Evolutionary conservation across 2,888 invertebrate genomes (phyloP).

Genomic region (Cyaniris semiargus): DNA sequence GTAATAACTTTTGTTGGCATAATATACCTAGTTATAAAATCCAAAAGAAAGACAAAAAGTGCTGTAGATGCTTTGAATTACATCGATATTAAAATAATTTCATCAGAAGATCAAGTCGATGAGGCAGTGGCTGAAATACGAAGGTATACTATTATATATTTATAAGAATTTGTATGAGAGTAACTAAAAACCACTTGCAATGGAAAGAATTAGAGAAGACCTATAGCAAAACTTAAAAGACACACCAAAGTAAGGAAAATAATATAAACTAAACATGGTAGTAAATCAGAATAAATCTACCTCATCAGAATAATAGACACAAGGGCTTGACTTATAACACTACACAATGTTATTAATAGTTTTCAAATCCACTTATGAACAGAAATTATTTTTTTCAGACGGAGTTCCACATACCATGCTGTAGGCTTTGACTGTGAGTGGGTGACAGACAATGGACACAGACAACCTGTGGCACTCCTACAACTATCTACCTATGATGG

Average conservation of each 20-base stretch:
- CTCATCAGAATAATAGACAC: neutral
- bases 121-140: slow-evolving; percentile 54
- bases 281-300: too few relatives aligned
- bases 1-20: slow-evolving; percentile 52
- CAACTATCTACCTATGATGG: slow-evolving; percentile 87
- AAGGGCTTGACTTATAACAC: neutral
- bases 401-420: slow-evolving; percentile 66
- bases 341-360: neutral
- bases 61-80: slow-evolving; percentile 56
- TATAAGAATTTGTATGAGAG: neutral
- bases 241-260: too few relatives aligned
- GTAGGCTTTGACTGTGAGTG: slow-evolving; percentile 92
- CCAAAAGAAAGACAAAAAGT: slow-evolving; percentile 44
- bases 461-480: slow-evolving; percentile 84
- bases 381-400: slow-evolving; percentile 46
- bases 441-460: slow-evolving; percentile 82
- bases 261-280: too few relatives aligned
- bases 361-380: neutral
- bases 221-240: too few relatives aligned
- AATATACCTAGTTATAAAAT: slow-evolving; percentile 49
- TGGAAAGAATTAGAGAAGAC: too few relatives aligned
- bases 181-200: neutral
- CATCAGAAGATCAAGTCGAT: slow-evolving; percentile 53
- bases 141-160: slow-evolving; percentile 47
- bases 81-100: slow-evolving; percentile 55